A percentile compares a stretch with the other conserved stretches of the same genome.
These are phyloP conservation scores for Bombus waltoni DNA, from an alignment of 1,140 invertebrate genomes.

Conservation along the genomic window DNA sequence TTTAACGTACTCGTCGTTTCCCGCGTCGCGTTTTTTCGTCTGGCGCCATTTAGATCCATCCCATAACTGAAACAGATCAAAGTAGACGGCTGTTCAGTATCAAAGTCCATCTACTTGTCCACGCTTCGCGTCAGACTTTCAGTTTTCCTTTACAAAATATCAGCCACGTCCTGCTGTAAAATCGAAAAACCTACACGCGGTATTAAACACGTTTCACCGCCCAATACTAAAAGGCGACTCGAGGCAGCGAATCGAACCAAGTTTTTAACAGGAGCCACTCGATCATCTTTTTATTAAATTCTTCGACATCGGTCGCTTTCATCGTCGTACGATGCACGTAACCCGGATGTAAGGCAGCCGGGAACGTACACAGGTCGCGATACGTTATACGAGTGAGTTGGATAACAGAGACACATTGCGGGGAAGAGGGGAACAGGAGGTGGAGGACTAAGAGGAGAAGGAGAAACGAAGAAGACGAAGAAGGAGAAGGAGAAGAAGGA, in stretches of 20 bases:
- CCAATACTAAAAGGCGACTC: neutral
- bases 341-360: slow-evolving; percentile 53
- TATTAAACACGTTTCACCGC: no score
- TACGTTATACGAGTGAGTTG: slow-evolving; percentile 55
- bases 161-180: neutral
- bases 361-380: slow-evolving; percentile 28
- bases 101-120: no score
- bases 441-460: slow-evolving; percentile 21
- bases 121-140: neutral
- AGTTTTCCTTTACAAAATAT: neutral
- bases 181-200: neutral
- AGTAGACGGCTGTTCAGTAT: neutral
- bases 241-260: neutral
- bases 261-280: slow-evolving; percentile 2
- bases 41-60: slow-evolving; percentile 94
- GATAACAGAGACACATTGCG: slow-evolving; percentile 36
- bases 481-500: neutral
- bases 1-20: slow-evolving; percentile 98
- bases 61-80: slow-evolving; percentile 88
- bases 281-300: slow-evolving; percentile 39
- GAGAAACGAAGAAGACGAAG: slow-evolving; percentile 26
- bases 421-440: neutral
- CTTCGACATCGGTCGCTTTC: slow-evolving; percentile 37
- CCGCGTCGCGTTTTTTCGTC: slow-evolving; percentile 97
- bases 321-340: slow-evolving; percentile 43